Evolutionary conservation across 2,888 invertebrate species (phyloP), one percentile per base, ranked within the genome.

Genomic region (Leucophenga maculata): DNA sequence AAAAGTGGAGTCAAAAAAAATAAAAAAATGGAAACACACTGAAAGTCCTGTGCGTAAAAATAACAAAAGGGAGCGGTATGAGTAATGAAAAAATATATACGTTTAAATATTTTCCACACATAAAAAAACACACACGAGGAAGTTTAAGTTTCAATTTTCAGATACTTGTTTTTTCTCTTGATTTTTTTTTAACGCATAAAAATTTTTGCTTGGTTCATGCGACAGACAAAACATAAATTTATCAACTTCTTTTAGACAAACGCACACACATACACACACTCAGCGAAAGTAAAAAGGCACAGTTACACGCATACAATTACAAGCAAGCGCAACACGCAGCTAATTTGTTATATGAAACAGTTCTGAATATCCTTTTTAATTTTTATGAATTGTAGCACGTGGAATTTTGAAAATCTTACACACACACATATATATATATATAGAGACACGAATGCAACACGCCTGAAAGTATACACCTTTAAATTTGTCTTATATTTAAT

Each of bases 1-100:
- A 66, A 67, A 71, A 71, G 71, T 60, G 71, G 71, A 50, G 57
- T 62, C 71, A 64, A 70, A 57, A 70, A 70, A 70, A 48, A 14
- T 13, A 16, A 14, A 48, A 6, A 16, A 11, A 16, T 6, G 9
- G 8, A 16, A 8, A 6, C 16, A 52, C 8, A 52, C 18, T 39
- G 11, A 39, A 39, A 39, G 39, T 39, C 39, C 39, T 39, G 39
- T 39, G 39, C 52, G 20, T 18, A 52, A 20, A 52, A 52, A 52
- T 6, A 2, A 18, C 16, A 52, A 18, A 20, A 16, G 18, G 18
- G 14, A 52, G 14, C 18, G 20, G 52, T 18, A 11, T 20, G 52
- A 11, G 55, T 55, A 55, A 55, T 60, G 39, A 44, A 60, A 31
- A 44, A 60, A 31, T 22, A 22, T 67, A 52, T 52, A 48, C 57